Evolutionary conservation across 2,888 invertebrate genomes (phyloP).

Genomic region (Leptopilina drosophilae): DNA sequence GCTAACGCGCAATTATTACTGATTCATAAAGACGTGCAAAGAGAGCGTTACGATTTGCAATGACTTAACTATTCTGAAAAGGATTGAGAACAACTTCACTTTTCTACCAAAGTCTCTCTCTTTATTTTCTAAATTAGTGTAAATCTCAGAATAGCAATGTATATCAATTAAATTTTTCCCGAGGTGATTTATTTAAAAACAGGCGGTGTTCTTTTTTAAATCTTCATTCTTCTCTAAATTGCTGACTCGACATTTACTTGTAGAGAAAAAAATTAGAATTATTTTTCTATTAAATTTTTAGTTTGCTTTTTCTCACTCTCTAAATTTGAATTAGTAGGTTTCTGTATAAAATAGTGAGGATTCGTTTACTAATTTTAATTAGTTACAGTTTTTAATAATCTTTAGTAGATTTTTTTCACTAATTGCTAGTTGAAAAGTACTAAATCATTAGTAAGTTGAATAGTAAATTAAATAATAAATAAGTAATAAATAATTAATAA

Average conservation of each 20-base stretch:
- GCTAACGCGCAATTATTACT: conserved; percentile 34
- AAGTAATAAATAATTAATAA: too few relatives aligned
- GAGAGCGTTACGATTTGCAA: conserved; percentile 21
- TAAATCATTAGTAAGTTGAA: too few relatives aligned
- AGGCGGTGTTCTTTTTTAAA: not conserved
- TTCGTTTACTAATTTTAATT: too few relatives aligned
- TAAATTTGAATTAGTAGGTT: too few relatives aligned
- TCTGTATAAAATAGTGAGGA: too few relatives aligned
- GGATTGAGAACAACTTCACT: conserved; percentile 13
- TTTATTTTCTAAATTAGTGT: conserved; percentile 15
- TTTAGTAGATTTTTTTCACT: too few relatives aligned
- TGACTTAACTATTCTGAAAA: conserved; percentile 36
- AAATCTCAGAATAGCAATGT: not conserved
- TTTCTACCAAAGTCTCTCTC: conserved; percentile 9
- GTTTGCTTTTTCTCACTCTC: too few relatives aligned
- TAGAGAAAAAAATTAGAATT: too few relatives aligned
- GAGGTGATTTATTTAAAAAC: conserved; percentile 1
- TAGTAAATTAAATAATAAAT: too few relatives aligned
- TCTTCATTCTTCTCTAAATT: not conserved
- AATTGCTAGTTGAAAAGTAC: too few relatives aligned
- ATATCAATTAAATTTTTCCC: conserved; percentile 2
- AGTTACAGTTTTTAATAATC: too few relatives aligned
- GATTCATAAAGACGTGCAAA: conserved; percentile 28
- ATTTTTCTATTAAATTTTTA: too few relatives aligned
- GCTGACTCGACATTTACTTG: not conserved